Conservation (phyloP, 1,140 invertebrate species). For the Psix sp. region DNA sequence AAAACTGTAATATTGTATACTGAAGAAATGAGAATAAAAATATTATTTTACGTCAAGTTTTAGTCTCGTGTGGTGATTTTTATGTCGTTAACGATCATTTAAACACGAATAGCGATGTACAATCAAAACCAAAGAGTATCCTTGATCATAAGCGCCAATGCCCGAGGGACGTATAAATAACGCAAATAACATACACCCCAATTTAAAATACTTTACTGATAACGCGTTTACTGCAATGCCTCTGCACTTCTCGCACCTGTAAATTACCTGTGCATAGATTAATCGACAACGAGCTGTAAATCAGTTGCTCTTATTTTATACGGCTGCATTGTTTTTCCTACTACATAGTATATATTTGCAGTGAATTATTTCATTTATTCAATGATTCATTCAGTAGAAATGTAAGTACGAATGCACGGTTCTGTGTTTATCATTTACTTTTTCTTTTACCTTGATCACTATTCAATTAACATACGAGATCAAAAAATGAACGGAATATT, state of each 20-base stretch:
- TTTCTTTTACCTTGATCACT: too few species aligned
- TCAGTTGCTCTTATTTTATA: constrained; percentile 33
- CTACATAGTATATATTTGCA: background rate
- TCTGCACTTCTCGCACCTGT: constrained; percentile 16
- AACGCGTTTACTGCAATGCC: constrained; percentile 23
- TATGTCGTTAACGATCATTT: constrained; percentile 69
- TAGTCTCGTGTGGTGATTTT: constrained; percentile 40
- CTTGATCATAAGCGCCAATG: constrained; percentile 70
- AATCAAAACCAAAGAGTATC: constrained; percentile 64
- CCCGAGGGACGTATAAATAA: constrained; percentile 74
- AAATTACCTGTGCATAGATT: constrained; percentile 45
- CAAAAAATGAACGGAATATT: too few species aligned
- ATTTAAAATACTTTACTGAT: constrained; percentile 56
- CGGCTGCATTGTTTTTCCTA: constrained; percentile 20
- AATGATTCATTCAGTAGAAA: too few species aligned
- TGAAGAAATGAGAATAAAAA: too few species aligned
- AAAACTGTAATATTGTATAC: too few species aligned
- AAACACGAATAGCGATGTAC: constrained; percentile 72
- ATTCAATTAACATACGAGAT: too few species aligned
- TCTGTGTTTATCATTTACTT: too few species aligned
- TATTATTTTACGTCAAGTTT: too few species aligned
- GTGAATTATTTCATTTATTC: too few species aligned
- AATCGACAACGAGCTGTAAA: constrained; percentile 45
- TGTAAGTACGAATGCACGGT: too few species aligned
- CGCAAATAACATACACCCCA: constrained; percentile 67